Evolutionary conservation across 2,113 vertebrate genomes (phyloP).

Genomic region (Leiothrix lutea): DNA sequence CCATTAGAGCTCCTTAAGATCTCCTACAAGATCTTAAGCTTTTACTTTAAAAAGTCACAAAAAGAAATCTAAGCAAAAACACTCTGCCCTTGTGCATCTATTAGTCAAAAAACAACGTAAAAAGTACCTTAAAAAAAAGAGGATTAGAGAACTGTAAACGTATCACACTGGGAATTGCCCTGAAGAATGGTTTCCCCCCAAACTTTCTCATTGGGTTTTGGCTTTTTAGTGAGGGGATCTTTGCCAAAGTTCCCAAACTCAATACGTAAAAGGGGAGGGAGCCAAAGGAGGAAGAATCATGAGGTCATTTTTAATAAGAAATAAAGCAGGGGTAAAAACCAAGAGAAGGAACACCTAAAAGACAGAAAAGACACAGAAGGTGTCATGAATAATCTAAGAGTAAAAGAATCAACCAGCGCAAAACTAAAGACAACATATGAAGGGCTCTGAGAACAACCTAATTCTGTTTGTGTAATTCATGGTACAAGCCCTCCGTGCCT

Average conservation of each 20-base stretch:
- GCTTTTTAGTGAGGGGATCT: conserved; percentile 22
- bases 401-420: not conserved
- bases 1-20: not conserved
- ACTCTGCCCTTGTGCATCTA: not conserved
- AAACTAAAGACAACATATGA: not conserved
- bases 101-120: not conserved
- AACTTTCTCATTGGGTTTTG: not conserved
- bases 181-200: conserved; percentile 5
- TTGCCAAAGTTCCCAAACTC: conserved; percentile 19
- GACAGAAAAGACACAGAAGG: not conserved
- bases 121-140: not conserved
- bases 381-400: not conserved
- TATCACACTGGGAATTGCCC: not conserved
- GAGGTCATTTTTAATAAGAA: not conserved
- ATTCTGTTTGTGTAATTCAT: fast-evolving
- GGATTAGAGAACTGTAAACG: not conserved
- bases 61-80: not conserved
- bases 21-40: not conserved
- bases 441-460: not conserved
- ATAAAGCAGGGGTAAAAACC: not conserved
- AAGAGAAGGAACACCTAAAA: not conserved
- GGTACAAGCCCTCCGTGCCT: not conserved
- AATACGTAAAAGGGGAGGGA: not conserved
- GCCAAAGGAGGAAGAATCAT: not conserved
- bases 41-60: not conserved